Base-by-base conservation (phyloP, 2,888 invertebrate species). In the Sinotaia quadrata region DNA sequence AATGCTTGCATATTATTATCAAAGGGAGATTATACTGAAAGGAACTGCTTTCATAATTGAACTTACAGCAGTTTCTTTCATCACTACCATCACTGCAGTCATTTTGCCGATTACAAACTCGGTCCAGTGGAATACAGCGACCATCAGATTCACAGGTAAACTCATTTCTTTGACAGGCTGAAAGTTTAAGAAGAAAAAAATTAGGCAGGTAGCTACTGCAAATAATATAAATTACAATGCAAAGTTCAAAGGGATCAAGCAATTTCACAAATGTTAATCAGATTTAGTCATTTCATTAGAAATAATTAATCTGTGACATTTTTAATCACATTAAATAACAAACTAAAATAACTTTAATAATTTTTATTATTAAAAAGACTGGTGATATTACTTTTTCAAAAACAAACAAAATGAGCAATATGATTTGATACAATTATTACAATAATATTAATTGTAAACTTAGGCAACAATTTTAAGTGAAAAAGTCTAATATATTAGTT, bases 41-140 rank as follows among this genome's bases (percentile, higher is more conserved):
- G 15, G n/a, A 44, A 44, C 44, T 29, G 44, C 27, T 27, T n/a
- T n/a, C 37, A 7, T n/a, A n/a, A n/a, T n/a, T n/a, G n/a, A 21
- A 76, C 85, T 89, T 77, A 89, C 86, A 82, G 89, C 94, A 94
- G 87, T 92, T 90, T 78, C 91, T 89, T 87, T 94, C 94, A 87
- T 94, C 94, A 68, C 92, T 92, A 78, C 91, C 91, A 89, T 93
- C 93, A 0, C 90, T 91, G 88, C 94, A 94, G 89, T 94, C 93
- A 83, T 91, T 90, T 81, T 91, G 91, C 71, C 93, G 78, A 86
- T 95, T 93, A 87, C 95, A 95, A 61, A 92, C 91, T 75, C 91
- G 89, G 56, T 91, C 88, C 75, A 91, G 90, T 54, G 92, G 92
- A 80, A 95, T 81, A 77, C 89, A 89, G 34, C 81, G 76, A 7